These are phyloP conservation scores for Dendrocincla fuliginosa DNA, from an alignment of 2,797 vertebrate species.

Conservation along the genomic window DNA sequence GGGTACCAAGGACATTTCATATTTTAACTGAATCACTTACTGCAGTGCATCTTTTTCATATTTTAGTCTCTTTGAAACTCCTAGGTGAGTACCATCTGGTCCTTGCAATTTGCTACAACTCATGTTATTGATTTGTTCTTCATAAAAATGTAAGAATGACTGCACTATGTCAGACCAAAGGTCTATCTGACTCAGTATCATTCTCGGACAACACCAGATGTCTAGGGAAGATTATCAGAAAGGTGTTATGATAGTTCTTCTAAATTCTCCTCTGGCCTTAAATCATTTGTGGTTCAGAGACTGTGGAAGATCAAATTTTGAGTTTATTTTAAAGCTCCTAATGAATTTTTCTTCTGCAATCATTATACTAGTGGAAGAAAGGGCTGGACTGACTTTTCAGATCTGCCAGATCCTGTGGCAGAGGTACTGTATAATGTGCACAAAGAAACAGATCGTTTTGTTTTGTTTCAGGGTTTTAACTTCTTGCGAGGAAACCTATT, in stretches of 20 bases:
- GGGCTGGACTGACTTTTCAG: background rate
- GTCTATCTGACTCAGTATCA: background rate
- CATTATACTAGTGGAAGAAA: background rate
- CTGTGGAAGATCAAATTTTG: background rate
- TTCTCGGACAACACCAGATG: slow-evolving; percentile 18
- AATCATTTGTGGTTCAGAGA: background rate
- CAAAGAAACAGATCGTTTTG: background rate
- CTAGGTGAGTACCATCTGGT: slow-evolving; percentile 49
- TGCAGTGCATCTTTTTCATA: slow-evolving; percentile 27
- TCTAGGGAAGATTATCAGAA: slow-evolving; percentile 7
- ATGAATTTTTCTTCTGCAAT: background rate
- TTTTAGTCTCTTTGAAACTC: slow-evolving; percentile 43
- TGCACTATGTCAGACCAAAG: background rate
- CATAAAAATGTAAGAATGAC: slow-evolving; percentile 27
- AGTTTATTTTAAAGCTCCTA: background rate
- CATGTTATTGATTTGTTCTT: slow-evolving; percentile 60
- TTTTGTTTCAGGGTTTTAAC: background rate
- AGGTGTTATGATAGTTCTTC: background rate
- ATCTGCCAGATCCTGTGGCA: background rate
- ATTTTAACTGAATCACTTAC: slow-evolving; percentile 1
- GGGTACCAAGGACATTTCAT: background rate
- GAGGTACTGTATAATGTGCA: background rate
- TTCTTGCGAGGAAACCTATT: background rate
- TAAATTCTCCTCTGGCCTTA: background rate
- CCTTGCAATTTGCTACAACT: slow-evolving; percentile 29